Percentiles rank a stretch among this genome's conserved stretches.
phyloP scores from a whole-genome alignment of 2,113 vertebrate species.

The Mellivora capensis region DNA sequence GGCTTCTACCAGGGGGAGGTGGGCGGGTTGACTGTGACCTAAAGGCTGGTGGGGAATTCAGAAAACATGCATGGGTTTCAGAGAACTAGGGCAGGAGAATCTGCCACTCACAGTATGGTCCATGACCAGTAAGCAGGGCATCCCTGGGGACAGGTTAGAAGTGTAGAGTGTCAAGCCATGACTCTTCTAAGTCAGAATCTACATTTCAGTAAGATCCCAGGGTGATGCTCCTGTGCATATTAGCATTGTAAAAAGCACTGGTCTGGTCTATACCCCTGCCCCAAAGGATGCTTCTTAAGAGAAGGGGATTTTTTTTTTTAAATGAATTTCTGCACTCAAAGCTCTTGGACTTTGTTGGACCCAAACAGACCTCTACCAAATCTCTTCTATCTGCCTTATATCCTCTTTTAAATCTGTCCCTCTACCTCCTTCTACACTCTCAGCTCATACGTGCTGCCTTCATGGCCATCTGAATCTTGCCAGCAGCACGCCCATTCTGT shows the following conservation, averaged over 20 bases:
- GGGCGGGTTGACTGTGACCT: not conserved
- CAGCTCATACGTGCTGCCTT: not conserved
- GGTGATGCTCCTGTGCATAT: not conserved
- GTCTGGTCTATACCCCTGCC: not conserved
- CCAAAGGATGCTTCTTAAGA: not conserved
- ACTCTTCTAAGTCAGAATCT: not conserved
- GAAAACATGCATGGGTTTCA: not conserved
- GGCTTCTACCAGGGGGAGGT: not conserved
- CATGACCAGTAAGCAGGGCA: accelerated
- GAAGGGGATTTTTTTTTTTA: not conserved
- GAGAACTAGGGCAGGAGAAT: not conserved
- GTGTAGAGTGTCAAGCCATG: no score
- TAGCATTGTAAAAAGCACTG: not conserved
- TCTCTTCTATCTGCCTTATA: not conserved
- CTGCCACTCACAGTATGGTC: not conserved
- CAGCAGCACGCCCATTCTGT: not conserved
- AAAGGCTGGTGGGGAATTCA: not conserved
- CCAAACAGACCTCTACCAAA: not conserved
- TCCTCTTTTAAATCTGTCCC: not conserved
- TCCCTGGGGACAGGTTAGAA: not conserved
- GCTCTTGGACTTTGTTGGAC: not conserved
- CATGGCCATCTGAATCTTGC: not conserved
- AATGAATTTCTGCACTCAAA: not conserved
- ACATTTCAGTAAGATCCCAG: not conserved
- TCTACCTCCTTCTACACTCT: accelerated